Evolutionary conservation across 2,888 invertebrate genomes (phyloP), one percentile per base, ranked within the genome.

Genomic region (Lasioglossum oenotherae): DNA sequence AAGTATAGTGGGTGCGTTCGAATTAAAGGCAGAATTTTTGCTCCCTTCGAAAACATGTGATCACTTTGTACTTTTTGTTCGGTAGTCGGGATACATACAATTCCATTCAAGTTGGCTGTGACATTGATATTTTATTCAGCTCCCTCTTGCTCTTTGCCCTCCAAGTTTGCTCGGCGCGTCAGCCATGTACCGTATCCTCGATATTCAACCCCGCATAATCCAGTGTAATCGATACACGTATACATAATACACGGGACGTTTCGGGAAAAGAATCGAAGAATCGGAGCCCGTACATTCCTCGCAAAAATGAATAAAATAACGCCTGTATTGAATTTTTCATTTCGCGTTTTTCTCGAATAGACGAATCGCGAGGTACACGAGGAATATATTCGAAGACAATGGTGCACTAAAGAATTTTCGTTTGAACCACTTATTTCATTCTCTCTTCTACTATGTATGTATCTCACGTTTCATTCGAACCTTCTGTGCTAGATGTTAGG

Each of bases 41-140:
- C 38, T 38, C 41, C 12, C 19, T 19, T 19, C 23, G 2, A 35
- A 10, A 67, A 19, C 67, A 10, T 67, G 35, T 19, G 23, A 19
- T 23, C 67, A 31, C 35, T 35, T 35, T 35, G 46, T 71, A 60
- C 23, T 10, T n/a, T 31, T 57, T 23, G 77, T 16, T 10, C 35
- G 35, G 23, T n/a, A 16, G 23, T 49, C 14, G n/a, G n/a, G 64
- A 12, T 23, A 53, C 73, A 44, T 35, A 53, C 73, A 53, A 46
- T 69, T 77, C 73, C 67, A 84, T 84, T 84, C 77, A 84, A 77
- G 67, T 74, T 69, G 44, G 38, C 73, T 64, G 57, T 81, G 83
- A 81, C 83, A 83, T 81, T 81, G 77, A 77, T 84, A 81, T 84
- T 81, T 84, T 84, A 84, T 84, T 81, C 83, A 81, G 23, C 72